phyloP scores from a whole-genome alignment of 2,888 invertebrate genomes.

The Phoronis australis region DNA sequence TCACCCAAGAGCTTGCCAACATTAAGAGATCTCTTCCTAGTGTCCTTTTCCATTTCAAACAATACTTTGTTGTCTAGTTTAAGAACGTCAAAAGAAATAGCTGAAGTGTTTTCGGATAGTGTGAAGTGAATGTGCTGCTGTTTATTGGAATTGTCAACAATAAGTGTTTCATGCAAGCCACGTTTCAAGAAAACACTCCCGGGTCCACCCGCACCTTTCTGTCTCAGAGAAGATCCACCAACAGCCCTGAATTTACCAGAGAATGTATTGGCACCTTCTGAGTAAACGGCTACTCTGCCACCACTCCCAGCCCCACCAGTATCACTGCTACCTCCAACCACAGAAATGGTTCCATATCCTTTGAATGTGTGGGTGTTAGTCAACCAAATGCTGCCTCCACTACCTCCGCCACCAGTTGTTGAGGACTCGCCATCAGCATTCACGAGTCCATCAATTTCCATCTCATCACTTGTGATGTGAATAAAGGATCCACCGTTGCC shows the following conservation, averaged over 20 bases:
- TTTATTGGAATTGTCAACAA: constrained; percentile 26
- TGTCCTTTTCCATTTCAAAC: constrained; percentile 24
- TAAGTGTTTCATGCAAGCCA: constrained; percentile 19
- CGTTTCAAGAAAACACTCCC: constrained; percentile 23
- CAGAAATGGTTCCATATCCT: constrained; percentile 25
- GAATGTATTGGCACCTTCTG: constrained; percentile 16
- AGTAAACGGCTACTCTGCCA: constrained; percentile 25
- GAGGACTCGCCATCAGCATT: constrained; percentile 20
- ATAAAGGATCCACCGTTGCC: constrained; percentile 27
- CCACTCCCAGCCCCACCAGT: constrained; percentile 30
- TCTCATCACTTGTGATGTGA: constrained; percentile 17
- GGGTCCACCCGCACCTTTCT: constrained; percentile 26
- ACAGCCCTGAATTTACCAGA: constrained; percentile 19
- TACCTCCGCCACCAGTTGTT: constrained; percentile 25
- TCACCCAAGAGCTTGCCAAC: constrained; percentile 29
- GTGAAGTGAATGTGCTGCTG: constrained; percentile 28
- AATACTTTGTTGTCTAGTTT: constrained; percentile 28
- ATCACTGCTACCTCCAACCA: constrained; percentile 23
- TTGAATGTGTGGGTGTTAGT: constrained; percentile 15
- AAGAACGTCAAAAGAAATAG: constrained; percentile 22
- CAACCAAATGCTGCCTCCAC: constrained; percentile 32
- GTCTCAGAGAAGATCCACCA: constrained; percentile 22
- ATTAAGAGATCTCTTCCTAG: constrained; percentile 17
- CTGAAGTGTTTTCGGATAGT: constrained; percentile 17
- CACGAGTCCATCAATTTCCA: constrained; percentile 28